Evolutionary conservation across 2,113 vertebrate species (phyloP), one percentile per base, ranked within the genome.

Genomic region (Lota lota): DNA sequence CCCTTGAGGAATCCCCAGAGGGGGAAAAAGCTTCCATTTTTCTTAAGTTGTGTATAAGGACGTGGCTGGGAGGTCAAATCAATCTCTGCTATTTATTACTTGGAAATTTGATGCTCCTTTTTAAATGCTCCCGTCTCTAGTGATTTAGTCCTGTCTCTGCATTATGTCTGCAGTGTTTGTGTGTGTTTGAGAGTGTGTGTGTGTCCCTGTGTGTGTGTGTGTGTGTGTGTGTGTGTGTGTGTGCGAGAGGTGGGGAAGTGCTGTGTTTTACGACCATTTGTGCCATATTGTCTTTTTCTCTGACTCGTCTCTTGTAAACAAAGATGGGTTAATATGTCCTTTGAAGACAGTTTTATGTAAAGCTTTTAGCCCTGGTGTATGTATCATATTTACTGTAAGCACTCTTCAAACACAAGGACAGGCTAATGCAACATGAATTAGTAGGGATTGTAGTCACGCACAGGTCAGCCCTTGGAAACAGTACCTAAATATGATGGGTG

Each of bases 81-180:
- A 98, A 96, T 97, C 94, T 86, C 72, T 94, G 94, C 95, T 95
- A 94, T 98, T 98, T 97, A 98, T 98, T 97, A 96, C 94, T 93
- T 91, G 61, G 95, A 98, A 98, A 98, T 93, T 92, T 93, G 95
- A 97, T 94, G 94, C 95, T 91, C 91, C 88, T 88, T 95, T 93
- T 95, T 95, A 97, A 97, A 95, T 93, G 91, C 92, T 92, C 88
- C 92, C 80, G 92, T 96, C 94, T 91, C 92, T 82, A 92, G 91
- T 93, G 94, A 94, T 94, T 96, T 95, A 94, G 89, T 80, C 90
- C 74, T 77, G 90, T 88, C 84, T 90, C 89, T 92, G 89, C 82
- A 83, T 92, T 93, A 88, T 79, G 58, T 93, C 91, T 88, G 88
- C 90, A 86, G 64, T 60, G 78, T 80, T 84, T 81, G 76, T 78